These are phyloP conservation scores for Acrobasis suavella DNA, from an alignment of 2,888 invertebrate genomes.

Conservation along the genomic window DNA sequence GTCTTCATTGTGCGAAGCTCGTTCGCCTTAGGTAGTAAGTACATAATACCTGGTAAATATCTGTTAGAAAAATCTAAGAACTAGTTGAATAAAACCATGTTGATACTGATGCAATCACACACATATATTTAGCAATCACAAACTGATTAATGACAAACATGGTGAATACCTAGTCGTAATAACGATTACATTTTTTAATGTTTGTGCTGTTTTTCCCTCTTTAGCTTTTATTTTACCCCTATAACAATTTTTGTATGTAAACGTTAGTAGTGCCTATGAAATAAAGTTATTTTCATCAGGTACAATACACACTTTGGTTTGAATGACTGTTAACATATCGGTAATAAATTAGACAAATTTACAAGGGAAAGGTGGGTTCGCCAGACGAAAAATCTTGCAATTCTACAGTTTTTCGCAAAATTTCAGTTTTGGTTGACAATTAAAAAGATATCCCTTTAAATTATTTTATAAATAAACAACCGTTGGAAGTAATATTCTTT, in stretches of 20 bases:
- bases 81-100: not conserved
- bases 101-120: not conserved
- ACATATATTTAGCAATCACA: conserved; percentile 20
- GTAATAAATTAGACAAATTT: not conserved
- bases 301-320: conserved; percentile 12
- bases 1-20: too few species aligned
- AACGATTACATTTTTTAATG: conserved; percentile 5
- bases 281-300: conserved; percentile 1
- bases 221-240: conserved; percentile 1
- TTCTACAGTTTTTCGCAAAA: too few species aligned
- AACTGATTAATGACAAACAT: conserved; percentile 1
- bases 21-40: too few species aligned
- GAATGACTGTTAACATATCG: not conserved
- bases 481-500: too few species aligned
- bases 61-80: too few species aligned
- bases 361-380: too few species aligned
- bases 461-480: too few species aligned
- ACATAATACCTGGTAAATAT: too few species aligned
- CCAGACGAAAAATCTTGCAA: too few species aligned
- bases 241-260: conserved; percentile 4
- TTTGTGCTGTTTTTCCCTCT: conserved; percentile 9
- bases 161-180: not conserved
- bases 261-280: conserved; percentile 1
- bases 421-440: too few species aligned
- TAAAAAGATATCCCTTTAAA: too few species aligned